Conservation (phyloP, 1,140 invertebrate species). For the Ips typographus region DNA sequence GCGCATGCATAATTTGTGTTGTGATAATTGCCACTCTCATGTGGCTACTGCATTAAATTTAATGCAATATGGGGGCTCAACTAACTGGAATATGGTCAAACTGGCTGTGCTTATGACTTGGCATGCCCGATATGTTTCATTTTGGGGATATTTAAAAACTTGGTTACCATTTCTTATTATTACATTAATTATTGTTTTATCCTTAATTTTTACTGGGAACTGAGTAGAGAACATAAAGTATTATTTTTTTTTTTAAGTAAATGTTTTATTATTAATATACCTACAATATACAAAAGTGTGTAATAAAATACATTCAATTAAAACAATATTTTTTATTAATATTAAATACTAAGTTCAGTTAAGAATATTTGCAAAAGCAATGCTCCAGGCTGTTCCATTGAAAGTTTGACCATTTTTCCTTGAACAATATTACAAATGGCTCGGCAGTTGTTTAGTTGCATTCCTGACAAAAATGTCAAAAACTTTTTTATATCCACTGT, state of each 20-base stretch:
- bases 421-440: constrained; percentile 51
- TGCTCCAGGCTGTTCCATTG: constrained; percentile 47
- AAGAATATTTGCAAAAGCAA: constrained; percentile 49
- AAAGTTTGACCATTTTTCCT: constrained; percentile 51
- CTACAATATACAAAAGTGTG: background rate
- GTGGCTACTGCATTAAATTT: constrained; percentile 92
- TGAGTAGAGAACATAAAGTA: background rate
- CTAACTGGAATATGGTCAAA: constrained; percentile 92
- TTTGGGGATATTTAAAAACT: constrained; percentile 77
- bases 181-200: constrained; percentile 31
- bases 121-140: constrained; percentile 82
- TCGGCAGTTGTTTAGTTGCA: constrained; percentile 48
- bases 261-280: background rate
- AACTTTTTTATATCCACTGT: constrained; percentile 52
- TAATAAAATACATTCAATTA: background rate
- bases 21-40: constrained; percentile 99
- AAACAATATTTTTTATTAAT: background rate
- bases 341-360: constrained; percentile 44
- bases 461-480: constrained; percentile 49
- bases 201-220: constrained; percentile 9
- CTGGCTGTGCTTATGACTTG: constrained; percentile 77
- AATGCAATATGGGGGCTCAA: constrained; percentile 82
- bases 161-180: constrained; percentile 84
- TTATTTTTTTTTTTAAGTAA: background rate
- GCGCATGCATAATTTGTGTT: constrained; percentile 93